Base-by-base conservation (phyloP, 2,888 invertebrate species). In the Drosophila ustulata region DNA sequence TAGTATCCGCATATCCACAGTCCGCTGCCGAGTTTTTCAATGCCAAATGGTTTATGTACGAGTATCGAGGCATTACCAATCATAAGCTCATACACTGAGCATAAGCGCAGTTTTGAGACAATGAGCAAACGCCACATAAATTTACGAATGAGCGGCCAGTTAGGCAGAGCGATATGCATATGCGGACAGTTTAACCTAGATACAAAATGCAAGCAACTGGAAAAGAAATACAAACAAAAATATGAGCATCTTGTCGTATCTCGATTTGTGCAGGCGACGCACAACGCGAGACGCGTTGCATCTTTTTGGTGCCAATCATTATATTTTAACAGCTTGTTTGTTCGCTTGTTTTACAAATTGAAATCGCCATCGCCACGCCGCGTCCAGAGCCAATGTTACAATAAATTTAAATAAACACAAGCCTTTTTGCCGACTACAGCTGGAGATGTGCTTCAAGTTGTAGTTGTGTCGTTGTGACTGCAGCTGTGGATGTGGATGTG, bases 241-340 rank as follows among this genome's bases (percentile, higher is more conserved):
- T 57, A 47, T 26, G 46, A 37, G 28, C 28, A 25, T 41, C 25
- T 45, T 18, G 57, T 18, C 28, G 57, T 18, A 37, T 57, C 46
- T 47, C 39, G n/a, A 45, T 30, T 30, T 30, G 30, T 30, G 30
- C 5, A 30, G 46, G 34, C 11, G 25, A 43, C 55, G 57, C 50
- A 53, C 55, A 30, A 30, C 56, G 34, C 11, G 25, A 43, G 58
- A 61, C 50, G 57, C 55, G 62, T 71, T 69, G 64, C 69, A 66
- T 74, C 75, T 78, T 37, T 61, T 64, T 77, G 72, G 76, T 85
- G 82, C 86, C 88, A 88, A 86, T 88, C 87, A 86, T 86, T 86
- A 86, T 86, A 88, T 86, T 88, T 86, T 86, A 86, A 86, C 85
- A 86, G 85, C 85, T 88, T 86, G 85, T 87, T 87, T 87, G 89